A percentile compares a stretch with the other conserved stretches of the same genome.
Evolutionary conservation across 2,888 invertebrate genomes (phyloP).

Genomic region (Prosapia bicincta): DNA sequence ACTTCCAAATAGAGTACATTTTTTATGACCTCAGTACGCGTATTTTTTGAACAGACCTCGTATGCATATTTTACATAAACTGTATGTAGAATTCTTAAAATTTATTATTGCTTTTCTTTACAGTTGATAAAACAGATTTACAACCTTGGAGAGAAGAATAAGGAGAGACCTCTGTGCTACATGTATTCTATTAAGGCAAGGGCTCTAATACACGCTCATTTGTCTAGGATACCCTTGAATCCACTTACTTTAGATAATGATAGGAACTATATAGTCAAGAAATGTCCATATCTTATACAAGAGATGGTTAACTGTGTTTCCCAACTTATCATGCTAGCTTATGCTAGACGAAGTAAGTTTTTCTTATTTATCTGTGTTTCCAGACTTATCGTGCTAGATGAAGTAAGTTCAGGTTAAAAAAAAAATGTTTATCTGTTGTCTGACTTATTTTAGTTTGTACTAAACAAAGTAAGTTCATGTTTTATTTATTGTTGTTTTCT

Average conservation of each 20-base stretch:
- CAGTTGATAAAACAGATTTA: constrained; percentile 88
- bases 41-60: no score
- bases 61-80: no score
- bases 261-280: constrained; percentile 76
- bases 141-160: constrained; percentile 93
- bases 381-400: neutral
- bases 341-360: constrained; percentile 83
- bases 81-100: no score
- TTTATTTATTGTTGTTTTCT: no score
- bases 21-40: no score
- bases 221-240: constrained; percentile 77
- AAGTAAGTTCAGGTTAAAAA: neutral
- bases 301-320: constrained; percentile 97
- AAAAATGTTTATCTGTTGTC: neutral
- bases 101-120: no score
- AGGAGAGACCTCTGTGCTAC: constrained; percentile 89
- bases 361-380: constrained; percentile 8
- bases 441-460: no score
- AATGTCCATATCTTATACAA: constrained; percentile 92
- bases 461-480: no score
- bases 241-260: constrained; percentile 79
- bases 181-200: constrained; percentile 91
- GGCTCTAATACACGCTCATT: constrained; percentile 92
- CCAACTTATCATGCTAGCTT: constrained; percentile 86
- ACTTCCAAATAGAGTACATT: no score